Conservation (phyloP, 2,113 vertebrate genomes). For the Plectropomus leopardus region DNA sequence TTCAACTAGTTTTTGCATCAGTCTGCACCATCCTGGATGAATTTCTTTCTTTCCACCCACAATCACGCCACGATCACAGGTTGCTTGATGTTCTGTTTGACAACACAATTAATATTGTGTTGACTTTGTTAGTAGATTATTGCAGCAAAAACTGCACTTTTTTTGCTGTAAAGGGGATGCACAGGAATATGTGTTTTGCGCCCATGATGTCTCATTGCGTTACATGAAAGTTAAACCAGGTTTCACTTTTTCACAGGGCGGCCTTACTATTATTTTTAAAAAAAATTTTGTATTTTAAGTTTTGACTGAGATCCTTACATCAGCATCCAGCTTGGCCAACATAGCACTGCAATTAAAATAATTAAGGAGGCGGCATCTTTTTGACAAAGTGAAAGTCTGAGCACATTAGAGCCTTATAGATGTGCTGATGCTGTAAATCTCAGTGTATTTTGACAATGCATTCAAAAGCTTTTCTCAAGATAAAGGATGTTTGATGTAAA, state of each 20-base stretch:
- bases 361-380: constrained; percentile 8
- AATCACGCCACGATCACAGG: too few species aligned
- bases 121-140: not conserved
- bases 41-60: too few species aligned
- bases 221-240: too few species aligned
- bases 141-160: not conserved
- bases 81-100: too few species aligned
- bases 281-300: not conserved
- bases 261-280: too few species aligned
- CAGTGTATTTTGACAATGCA: not conserved
- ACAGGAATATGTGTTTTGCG: too few species aligned
- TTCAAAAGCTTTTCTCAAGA: not conserved
- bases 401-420: not conserved
- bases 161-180: too few species aligned
- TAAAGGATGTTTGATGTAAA: not conserved
- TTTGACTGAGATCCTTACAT: not conserved
- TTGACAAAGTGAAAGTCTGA: not conserved
- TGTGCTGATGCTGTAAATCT: not conserved
- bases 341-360: not conserved
- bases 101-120: too few species aligned
- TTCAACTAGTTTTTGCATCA: not conserved
- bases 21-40: not conserved
- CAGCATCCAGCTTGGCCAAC: not conserved
- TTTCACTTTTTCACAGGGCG: too few species aligned
- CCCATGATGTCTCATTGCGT: too few species aligned